Evolutionary conservation across 1,140 invertebrate species (phyloP).

Genomic region (Brachionus plicatilis): DNA sequence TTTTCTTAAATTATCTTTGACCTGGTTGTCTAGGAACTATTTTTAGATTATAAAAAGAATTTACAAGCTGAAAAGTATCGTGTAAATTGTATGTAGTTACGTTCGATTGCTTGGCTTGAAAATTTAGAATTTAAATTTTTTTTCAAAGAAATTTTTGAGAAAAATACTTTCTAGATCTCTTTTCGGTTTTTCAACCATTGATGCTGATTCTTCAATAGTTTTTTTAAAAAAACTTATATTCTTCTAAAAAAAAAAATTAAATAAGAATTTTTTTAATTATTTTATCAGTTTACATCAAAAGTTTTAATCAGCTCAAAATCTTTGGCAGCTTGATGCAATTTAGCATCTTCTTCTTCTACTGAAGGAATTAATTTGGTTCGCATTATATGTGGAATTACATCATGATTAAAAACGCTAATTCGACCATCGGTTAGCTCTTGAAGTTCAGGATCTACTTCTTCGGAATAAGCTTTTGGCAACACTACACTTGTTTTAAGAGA

Average conservation of each 20-base stretch:
- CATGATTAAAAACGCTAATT: conserved; percentile 37
- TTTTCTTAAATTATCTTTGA: not conserved
- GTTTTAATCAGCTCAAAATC: not conserved
- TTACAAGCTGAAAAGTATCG: conserved; percentile 11
- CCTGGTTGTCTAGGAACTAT: not conserved
- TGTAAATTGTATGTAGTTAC: conserved; percentile 16
- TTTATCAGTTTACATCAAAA: not conserved
- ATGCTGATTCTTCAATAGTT: conserved; percentile 18
- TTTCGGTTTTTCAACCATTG: conserved; percentile 28
- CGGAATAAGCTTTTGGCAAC: conserved; percentile 16
- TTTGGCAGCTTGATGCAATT: conserved; percentile 31
- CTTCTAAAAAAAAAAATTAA: not conserved
- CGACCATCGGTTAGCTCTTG: conserved; percentile 4
- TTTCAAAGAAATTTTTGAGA: not conserved
- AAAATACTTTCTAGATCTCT: conserved; percentile 24
- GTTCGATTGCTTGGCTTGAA: not conserved
- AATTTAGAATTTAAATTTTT: not conserved
- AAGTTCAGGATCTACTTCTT: conserved; percentile 34
- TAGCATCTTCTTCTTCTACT: conserved; percentile 33
- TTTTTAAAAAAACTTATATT: conserved; percentile 34
- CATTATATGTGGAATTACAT: conserved; percentile 34
- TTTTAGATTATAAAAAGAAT: conserved; percentile 7
- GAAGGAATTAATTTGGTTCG: conserved; percentile 31
- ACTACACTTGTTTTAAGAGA: conserved; percentile 15
- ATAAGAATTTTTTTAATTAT: not conserved